Evolutionary conservation across 2,888 invertebrate genomes (phyloP), one percentile per base, ranked within the genome.

Genomic region (Onthophagus sagittarius): DNA sequence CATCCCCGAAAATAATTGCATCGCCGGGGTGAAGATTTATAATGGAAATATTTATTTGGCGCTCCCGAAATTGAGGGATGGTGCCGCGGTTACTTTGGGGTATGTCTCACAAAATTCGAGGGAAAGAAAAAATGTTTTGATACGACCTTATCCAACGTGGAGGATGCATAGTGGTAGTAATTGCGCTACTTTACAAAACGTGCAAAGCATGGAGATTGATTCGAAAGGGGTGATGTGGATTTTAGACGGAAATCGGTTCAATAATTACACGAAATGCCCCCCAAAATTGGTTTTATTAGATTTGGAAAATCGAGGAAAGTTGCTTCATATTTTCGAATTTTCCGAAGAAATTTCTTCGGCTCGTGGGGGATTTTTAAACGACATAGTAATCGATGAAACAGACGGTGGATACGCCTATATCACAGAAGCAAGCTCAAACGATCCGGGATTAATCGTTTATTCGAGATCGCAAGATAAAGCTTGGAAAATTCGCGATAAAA

Each of bases 121-220:
- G 79, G 85, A 83, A 79, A 87, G 87, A 78, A 87, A 89, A 75
- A 75, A 75, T 31, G 88, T 88, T 32, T 85, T 88, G 73, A 82
- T 93, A 62, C 87, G 87, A 69, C 91, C 93, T 4, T 93, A 89
- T 83, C 93, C 93, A 74, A 90, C 86, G 79, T 93, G 93, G 93
- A 86, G 86, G 7, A 88, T 88, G 84, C 92, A 93, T 81, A 85
- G 69, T 5, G 73, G 77, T 53, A 72, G 62, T 87, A 91, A 63
- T 75, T 93, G 93, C 83, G 83, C 84, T 5, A 89, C 91, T 2
- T 86, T 94, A 71, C 93, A 93, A 81, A 91, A 90, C 79, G 92
- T 93, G 14, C 92, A 92, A 82, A 90, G 90, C 76, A 87, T 93
- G 82, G 93, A 93, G 81, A 90, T 93, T 72, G 93, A 93, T 82